Base-by-base conservation (phyloP, 2,797 vertebrate genomes). In the Semotilus atromaculatus region DNA sequence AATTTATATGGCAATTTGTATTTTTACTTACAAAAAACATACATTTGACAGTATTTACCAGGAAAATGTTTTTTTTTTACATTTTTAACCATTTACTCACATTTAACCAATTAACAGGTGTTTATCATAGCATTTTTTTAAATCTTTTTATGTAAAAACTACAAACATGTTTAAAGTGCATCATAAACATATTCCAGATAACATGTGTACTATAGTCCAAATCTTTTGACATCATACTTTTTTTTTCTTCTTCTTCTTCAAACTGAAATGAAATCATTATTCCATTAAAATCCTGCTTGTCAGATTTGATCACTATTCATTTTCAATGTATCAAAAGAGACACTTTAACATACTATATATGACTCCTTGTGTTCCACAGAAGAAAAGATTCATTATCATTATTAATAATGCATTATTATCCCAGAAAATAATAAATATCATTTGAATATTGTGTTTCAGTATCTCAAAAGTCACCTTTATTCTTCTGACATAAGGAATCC, bases 381-480 rank as follows among this genome's bases (percentile, higher is more conserved):
- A 29, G 26, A 29, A 29, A 60, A 26, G n/a, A 60, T n/a, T 1
- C n/a, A 0, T 0, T 1, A 60, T 21, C 23, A 29, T 45, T 48
- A 45, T 72, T 21, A 51, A 29, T 73, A 45, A 71, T 43, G 43
- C 13, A 45, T 2, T 72, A 9, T 29, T 29, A 19, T 72, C 7
- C 16, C 43, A 31, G 38, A 21, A 62, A 31, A 64, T 60, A 43
- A 58, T 78, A 29, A 1, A 85, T 88, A 87, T 86, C 86, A 89
- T 48, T 77, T 10, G 10, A 77, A 60, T 26, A 43, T 5, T 43
- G n/a, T 23, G 11, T 26, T 14, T 64, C 3, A 23, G 3, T 11
- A 66, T 29, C 2, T 58, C 4, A 0, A 51, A 48, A n/a, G 83
- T 3, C 89, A 89, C 92, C 92, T 94, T 93, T 92, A 90, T 92